Conservation (phyloP, 2,888 invertebrate genomes). For the Athalia rosae region DNA sequence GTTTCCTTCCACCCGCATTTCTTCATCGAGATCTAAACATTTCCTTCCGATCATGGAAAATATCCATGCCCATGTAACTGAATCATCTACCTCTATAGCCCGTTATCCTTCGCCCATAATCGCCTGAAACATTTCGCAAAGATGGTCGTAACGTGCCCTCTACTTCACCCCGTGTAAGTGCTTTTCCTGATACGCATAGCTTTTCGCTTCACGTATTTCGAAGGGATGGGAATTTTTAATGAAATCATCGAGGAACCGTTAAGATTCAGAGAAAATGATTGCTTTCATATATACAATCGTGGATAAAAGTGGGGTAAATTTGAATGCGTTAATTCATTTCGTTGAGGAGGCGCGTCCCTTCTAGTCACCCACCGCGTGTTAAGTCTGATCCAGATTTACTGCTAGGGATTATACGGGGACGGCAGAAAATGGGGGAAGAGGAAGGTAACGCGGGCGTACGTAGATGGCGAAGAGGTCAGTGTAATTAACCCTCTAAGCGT, state of each 20-base stretch:
- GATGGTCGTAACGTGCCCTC: slow-evolving; percentile 3
- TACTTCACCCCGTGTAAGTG: background rate
- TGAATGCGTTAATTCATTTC: slow-evolving; percentile 33
- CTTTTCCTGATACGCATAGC: background rate
- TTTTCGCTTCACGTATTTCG: background rate
- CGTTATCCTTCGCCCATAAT: slow-evolving; percentile 13
- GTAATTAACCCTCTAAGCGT: slow-evolving; percentile 29
- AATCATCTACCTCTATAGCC: background rate
- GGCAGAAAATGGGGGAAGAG: slow-evolving; percentile 31
- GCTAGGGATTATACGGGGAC: slow-evolving; percentile 58
- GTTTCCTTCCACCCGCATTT: background rate
- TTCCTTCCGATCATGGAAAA: background rate
- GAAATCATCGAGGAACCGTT: background rate
- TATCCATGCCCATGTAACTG: too few relatives aligned
- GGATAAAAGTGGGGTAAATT: slow-evolving; percentile 18
- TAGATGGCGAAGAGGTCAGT: slow-evolving; percentile 33
- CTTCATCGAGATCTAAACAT: background rate
- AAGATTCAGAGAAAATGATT: background rate
- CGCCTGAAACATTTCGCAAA: slow-evolving; percentile 7
- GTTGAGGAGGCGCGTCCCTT: slow-evolving; percentile 21
- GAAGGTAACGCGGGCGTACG: slow-evolving; percentile 23
- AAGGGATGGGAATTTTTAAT: background rate
- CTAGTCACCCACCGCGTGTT: slow-evolving; percentile 47
- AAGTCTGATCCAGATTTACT: slow-evolving; percentile 66
- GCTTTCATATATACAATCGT: background rate